phyloP scores from a whole-genome alignment of 1,140 invertebrate species.

The Neoseiulus cucumeris region DNA sequence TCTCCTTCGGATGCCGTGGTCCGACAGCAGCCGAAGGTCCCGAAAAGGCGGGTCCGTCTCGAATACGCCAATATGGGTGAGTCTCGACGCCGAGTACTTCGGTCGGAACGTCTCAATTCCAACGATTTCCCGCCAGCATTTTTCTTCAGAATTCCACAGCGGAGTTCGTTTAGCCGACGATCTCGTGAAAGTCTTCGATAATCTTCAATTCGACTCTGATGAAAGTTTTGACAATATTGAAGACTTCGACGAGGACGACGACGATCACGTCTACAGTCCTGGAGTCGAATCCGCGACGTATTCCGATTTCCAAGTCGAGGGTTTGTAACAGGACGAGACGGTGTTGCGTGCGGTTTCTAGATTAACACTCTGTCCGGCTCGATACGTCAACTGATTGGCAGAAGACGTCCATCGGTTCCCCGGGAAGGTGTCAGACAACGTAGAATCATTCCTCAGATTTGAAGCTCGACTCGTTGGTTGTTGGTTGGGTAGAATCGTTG shows the following conservation, averaged over 20 bases:
- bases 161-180: not conserved
- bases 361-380: too few species aligned
- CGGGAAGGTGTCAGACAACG: too few species aligned
- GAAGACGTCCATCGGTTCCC: too few species aligned
- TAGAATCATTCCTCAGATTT: too few species aligned
- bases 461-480: too few species aligned
- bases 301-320: too few species aligned
- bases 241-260: not conserved
- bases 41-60: not conserved
- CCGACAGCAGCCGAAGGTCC: not conserved
- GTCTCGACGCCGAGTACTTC: not conserved
- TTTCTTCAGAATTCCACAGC: conserved; percentile 4
- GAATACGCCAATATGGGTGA: conserved; percentile 9
- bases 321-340: too few species aligned
- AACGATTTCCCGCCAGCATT: not conserved
- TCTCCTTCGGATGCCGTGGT: too few species aligned
- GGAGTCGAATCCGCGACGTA: too few species aligned
- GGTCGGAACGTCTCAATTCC: not conserved
- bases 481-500: too few species aligned
- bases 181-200: not conserved
- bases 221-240: not conserved
- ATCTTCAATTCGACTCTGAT: not conserved
- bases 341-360: too few species aligned
- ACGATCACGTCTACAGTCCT: not conserved
- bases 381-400: too few species aligned